phyloP scores from a whole-genome alignment of 2,113 vertebrate species.

The Pseudorhombus dupliciocellatus region DNA sequence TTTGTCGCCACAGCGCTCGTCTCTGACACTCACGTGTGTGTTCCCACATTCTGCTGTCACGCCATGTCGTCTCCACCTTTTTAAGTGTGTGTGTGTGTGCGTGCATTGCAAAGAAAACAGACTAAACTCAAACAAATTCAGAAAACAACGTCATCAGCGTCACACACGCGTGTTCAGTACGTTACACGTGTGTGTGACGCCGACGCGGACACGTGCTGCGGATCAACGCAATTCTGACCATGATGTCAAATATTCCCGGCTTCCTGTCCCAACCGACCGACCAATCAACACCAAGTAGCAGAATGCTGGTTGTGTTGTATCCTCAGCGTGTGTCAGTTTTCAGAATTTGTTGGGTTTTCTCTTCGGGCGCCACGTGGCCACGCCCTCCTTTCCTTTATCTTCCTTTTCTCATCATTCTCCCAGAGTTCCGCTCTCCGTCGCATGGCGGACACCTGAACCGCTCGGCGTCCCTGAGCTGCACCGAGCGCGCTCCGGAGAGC shows the following conservation, averaged over 20 bases:
- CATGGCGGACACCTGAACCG: conserved; percentile 87
- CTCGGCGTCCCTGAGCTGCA: conserved; percentile 88
- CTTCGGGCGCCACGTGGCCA: too few relatives aligned
- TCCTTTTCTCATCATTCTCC: too few relatives aligned
- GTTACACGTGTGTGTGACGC: too few relatives aligned
- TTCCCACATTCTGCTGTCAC: background rate
- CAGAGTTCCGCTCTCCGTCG: conserved; percentile 90
- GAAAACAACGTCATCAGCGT: background rate
- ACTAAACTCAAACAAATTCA: background rate
- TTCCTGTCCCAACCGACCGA: too few relatives aligned
- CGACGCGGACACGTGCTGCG: too few relatives aligned
- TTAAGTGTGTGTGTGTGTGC: background rate
- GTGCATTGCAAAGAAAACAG: background rate
- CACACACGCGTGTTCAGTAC: too few relatives aligned
- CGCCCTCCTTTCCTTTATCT: too few relatives aligned
- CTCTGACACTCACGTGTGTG: conserved; percentile 4
- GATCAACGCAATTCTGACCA: too few relatives aligned
- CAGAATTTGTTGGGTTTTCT: background rate
- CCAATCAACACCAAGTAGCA: too few relatives aligned
- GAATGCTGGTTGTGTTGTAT: background rate
- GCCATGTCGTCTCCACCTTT: background rate
- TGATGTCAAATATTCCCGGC: too few relatives aligned
- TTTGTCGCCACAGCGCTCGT: conserved; percentile 37
- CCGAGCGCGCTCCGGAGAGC: conserved; percentile 83
- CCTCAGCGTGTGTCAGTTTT: background rate